These are phyloP conservation scores for Neuroterus valhalla DNA, from an alignment of 1,140 invertebrate species.

Conservation along the genomic window DNA sequence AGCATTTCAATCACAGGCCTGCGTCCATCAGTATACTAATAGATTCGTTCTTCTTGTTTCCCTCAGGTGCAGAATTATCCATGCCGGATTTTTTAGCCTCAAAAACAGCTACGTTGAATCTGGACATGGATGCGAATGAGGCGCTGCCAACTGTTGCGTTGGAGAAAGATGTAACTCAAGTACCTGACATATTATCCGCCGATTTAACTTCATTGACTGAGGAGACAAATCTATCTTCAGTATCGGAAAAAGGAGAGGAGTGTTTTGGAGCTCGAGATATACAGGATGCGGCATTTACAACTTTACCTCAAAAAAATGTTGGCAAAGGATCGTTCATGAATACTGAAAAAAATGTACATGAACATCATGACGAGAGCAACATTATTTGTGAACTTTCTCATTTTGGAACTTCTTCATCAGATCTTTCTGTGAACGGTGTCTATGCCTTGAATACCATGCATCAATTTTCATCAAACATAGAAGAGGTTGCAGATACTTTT, in stretches of 20 bases:
- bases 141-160: background rate
- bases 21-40: too few species aligned
- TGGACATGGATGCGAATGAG: background rate
- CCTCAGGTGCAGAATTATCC: background rate
- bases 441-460: conserved; percentile 33
- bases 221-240: background rate
- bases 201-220: background rate
- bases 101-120: background rate
- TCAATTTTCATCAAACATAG: conserved; percentile 62
- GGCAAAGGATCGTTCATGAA: background rate
- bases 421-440: conserved; percentile 50
- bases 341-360: background rate
- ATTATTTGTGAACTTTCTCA: background rate
- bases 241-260: background rate
- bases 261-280: background rate
- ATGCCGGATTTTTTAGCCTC: conserved; percentile 2
- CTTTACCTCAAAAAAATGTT: background rate
- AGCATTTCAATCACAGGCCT: too few species aligned
- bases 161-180: background rate
- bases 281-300: background rate
- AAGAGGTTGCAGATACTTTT: conserved; percentile 79
- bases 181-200: background rate
- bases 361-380: background rate
- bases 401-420: conserved; percentile 41
- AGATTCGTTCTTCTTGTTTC: too few species aligned